phyloP scores from a whole-genome alignment of 1,140 invertebrate genomes.

The Tenebrio molitor region DNA sequence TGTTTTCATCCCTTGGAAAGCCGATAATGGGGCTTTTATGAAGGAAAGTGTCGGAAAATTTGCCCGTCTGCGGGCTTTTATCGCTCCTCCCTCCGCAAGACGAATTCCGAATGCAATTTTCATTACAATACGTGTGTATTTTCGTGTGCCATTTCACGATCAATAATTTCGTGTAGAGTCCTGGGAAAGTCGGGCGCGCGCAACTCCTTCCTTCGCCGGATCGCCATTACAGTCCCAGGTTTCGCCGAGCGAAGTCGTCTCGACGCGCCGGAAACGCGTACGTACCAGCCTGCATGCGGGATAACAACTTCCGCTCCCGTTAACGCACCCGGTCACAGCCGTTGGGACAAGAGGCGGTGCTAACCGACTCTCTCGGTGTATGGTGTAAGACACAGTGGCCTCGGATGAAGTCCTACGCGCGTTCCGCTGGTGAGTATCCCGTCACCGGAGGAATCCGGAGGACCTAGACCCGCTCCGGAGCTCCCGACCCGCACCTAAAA shows the following conservation, averaged over 20 bases:
- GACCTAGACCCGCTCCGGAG: neutral
- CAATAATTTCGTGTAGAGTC: conserved; percentile 55
- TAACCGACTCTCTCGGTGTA: conserved; percentile 53
- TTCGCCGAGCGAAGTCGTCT: conserved; percentile 54
- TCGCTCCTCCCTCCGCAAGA: conserved; percentile 2
- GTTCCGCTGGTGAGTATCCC: conserved; percentile 56
- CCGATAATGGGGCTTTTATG: neutral
- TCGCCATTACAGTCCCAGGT: conserved; percentile 56
- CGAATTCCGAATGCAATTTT: conserved; percentile 51
- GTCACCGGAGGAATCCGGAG: conserved; percentile 37
- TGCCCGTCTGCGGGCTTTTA: conserved; percentile 1
- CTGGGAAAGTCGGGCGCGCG: conserved; percentile 57
- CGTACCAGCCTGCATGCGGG: conserved; percentile 55
- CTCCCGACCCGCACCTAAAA: neutral
- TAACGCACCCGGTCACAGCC: conserved; percentile 37
- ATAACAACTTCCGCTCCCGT: conserved; percentile 49
- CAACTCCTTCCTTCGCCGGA: conserved; percentile 34
- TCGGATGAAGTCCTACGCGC: conserved; percentile 59
- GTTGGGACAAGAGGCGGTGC: conserved; percentile 32
- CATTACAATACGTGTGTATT: conserved; percentile 53
- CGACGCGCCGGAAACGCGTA: conserved; percentile 30
- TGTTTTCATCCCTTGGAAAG: neutral
- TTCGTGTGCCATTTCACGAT: conserved; percentile 57
- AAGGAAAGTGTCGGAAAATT: conserved; percentile 18
- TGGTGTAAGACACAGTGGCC: conserved; percentile 61